Evolutionary conservation across 2,113 vertebrate species (phyloP).

Genomic region (Xyliphius kryptos): DNA sequence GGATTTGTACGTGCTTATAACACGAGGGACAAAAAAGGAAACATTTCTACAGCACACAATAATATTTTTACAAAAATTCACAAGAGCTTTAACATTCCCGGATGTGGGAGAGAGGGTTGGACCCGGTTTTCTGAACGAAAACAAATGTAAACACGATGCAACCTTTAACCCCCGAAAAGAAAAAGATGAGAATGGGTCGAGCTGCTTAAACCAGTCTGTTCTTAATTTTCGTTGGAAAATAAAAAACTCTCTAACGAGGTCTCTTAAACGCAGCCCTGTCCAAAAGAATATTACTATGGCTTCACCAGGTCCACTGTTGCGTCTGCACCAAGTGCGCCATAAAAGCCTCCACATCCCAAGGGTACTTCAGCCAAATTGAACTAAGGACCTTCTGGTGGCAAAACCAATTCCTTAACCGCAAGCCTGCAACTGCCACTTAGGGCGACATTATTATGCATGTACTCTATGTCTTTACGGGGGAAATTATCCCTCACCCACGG

Average conservation of each 20-base stretch:
- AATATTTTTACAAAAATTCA: constrained; percentile 86
- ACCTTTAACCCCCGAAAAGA: constrained; percentile 72
- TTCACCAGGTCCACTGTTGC: constrained; percentile 93
- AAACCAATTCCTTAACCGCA: too few relatives aligned
- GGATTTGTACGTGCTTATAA: constrained; percentile 75
- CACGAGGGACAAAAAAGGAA: constrained; percentile 71
- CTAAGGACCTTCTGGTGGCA: too few relatives aligned
- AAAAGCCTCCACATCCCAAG: too few relatives aligned
- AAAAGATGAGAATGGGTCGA: constrained; percentile 68
- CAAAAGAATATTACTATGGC: constrained; percentile 40
- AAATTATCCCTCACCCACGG: too few relatives aligned
- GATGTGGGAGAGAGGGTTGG: constrained; percentile 73
- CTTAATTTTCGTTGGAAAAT: constrained; percentile 55
- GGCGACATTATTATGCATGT: too few relatives aligned
- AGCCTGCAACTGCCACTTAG: too few relatives aligned
- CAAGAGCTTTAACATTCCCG: constrained; percentile 79
- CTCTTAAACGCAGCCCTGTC: constrained; percentile 44
- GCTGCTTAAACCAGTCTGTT: constrained; percentile 75
- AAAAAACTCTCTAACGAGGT: constrained; percentile 59
- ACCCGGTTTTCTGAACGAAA: constrained; percentile 80
- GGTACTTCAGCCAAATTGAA: too few relatives aligned
- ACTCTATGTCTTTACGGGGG: too few relatives aligned
- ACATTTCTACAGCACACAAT: constrained; percentile 80
- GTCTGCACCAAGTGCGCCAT: constrained; percentile 96
- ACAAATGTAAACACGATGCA: constrained; percentile 88